phyloP scores from a whole-genome alignment of 2,113 vertebrate genomes.

The Erythrocercus mccallii region DNA sequence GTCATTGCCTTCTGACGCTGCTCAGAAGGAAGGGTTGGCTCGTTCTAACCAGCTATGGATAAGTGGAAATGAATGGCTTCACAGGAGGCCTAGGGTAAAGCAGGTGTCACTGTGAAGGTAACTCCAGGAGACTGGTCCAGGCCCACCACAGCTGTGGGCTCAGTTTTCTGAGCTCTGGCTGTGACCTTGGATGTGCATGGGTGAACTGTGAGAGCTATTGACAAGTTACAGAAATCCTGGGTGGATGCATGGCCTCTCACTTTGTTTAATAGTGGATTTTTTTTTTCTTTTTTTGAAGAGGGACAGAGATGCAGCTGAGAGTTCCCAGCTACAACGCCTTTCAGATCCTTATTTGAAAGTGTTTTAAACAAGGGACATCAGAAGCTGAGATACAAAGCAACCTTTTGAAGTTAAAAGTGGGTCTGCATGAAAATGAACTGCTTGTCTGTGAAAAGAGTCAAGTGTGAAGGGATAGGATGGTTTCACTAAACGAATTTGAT shows the following conservation, averaged over 20 bases:
- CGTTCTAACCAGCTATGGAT: background rate
- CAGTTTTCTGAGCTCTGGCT: background rate
- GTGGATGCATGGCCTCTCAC: background rate
- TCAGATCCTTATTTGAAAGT: conserved; percentile 58
- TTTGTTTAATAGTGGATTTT: background rate
- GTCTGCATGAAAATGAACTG: conserved; percentile 70
- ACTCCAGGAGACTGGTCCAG: background rate
- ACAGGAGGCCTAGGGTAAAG: background rate
- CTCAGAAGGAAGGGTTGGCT: background rate
- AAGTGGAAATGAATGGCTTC: background rate
- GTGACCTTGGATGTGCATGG: background rate
- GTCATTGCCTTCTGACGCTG: background rate
- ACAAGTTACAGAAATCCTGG: background rate
- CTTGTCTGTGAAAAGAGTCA: conserved; percentile 69
- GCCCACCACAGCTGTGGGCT: background rate
- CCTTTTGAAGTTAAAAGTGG: conserved; percentile 72
- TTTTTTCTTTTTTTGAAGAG: background rate
- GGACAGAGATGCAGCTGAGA: background rate
- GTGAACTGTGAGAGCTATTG: background rate
- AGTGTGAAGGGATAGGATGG: conserved; percentile 70
- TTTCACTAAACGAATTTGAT: conserved; percentile 73
- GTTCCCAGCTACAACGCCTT: background rate
- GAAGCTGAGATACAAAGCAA: conserved; percentile 63
- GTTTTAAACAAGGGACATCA: conserved; percentile 64
- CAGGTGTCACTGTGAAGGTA: background rate